Base-by-base conservation (phyloP, 2,113 vertebrate genomes). In the Heptranchias perlo region DNA sequence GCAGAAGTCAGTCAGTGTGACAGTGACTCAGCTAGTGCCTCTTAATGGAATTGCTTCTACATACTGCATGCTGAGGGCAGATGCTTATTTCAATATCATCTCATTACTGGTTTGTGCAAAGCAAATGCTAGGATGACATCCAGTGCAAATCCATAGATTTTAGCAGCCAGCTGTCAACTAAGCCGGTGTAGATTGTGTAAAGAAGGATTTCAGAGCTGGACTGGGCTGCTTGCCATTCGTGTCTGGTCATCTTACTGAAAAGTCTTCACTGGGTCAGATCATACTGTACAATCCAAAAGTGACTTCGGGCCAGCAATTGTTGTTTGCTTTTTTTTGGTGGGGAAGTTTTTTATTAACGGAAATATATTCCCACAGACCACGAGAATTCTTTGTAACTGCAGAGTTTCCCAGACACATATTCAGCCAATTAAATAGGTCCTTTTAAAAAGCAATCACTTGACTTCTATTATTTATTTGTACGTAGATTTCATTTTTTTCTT, bases 151-250 rank as follows among this genome's bases (percentile, higher is more conserved):
- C 39, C 64, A 5, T 23, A 18, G 94, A 35, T 89, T 93, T 96
- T 96, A 96, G 96, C 96, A 97, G 84, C 96, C 96, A 97, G 96
- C 97, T 97, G 96, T 97, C 96, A 96, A 97, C 96, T 96, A 97
- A 96, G 96, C 96, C 96, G 96, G 18, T 65, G 44, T 96, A 97
- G 64, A 67, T 97, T 97, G 96, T 96, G 97, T 97, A 97, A 97
- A 97, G 97, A 97, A 96, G 54, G 54, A 58, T 92, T 96, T 96
- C 97, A 97, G 96, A 97, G 96, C 96, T 96, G 97, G 97, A 96
- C 96, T 97, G 97, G 97, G 97, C 97, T 97, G 96, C 69, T 96
- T 97, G 97, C 97, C 97, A 98, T 96, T 84, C 96, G 97, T 76
- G 96, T 96, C 96, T 96, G 97, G 97, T 97, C 97, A 97, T 96